A percentile compares a stretch with the other conserved stretches of the same genome.
Conservation (phyloP, 2,113 vertebrate genomes). For the Strigops habroptila region DNA sequence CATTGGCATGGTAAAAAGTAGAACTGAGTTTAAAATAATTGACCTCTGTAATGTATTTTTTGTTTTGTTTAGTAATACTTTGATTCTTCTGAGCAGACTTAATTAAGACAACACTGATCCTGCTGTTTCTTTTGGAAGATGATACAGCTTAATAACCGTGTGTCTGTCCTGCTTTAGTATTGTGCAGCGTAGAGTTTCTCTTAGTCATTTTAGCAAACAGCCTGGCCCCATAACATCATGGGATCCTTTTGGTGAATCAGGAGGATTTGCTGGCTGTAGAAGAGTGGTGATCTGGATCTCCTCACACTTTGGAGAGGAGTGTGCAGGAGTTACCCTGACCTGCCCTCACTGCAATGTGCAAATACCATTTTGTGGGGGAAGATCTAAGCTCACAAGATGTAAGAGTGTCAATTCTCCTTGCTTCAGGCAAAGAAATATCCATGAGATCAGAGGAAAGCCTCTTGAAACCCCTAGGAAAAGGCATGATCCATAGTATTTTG, state of each 20-base stretch:
- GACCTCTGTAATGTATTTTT: background rate
- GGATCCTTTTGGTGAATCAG: background rate
- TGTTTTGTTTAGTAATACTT: background rate
- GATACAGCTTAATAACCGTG: background rate
- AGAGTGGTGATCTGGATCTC: background rate
- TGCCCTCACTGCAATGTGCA: background rate
- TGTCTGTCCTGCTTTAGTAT: background rate
- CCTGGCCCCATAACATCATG: background rate
- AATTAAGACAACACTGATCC: background rate
- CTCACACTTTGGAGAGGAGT: background rate
- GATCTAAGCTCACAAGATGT: background rate
- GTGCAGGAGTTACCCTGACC: background rate
- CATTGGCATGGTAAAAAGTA: background rate
- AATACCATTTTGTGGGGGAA: background rate
- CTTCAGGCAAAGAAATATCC: background rate
- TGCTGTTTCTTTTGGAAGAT: background rate
- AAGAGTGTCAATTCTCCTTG: background rate
- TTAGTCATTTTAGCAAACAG: background rate
- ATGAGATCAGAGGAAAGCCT: background rate
- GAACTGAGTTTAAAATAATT: background rate
- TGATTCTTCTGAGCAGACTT: background rate
- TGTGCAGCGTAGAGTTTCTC: background rate
- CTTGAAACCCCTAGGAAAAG: background rate
- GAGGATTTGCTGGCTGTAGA: background rate
- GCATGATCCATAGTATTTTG: background rate